phyloP scores from a whole-genome alignment of 2,797 vertebrate genomes.

The Carapus acus region DNA sequence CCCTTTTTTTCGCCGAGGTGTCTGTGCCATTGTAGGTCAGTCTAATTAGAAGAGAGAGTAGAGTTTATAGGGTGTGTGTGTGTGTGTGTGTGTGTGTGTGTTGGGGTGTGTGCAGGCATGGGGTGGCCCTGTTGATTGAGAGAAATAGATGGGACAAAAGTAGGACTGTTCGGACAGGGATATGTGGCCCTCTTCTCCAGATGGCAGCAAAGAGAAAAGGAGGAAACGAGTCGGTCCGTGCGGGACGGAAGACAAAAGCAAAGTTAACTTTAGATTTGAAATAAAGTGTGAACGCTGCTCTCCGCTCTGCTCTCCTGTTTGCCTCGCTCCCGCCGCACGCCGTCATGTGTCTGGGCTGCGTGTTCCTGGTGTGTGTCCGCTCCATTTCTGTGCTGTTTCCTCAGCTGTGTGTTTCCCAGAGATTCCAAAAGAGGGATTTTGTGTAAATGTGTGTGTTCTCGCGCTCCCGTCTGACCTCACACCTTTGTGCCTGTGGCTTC shows the following conservation, averaged over 20 bases:
- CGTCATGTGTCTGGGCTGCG: conserved; percentile 33
- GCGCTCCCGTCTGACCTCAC: conserved; percentile 29
- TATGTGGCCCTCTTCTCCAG: conserved; percentile 33
- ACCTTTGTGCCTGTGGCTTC: conserved; percentile 29
- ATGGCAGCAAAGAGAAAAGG: conserved; percentile 33
- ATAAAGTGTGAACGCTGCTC: conserved; percentile 26
- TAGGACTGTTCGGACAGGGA: conserved; percentile 41
- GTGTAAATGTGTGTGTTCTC: not conserved
- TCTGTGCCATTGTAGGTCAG: conserved; percentile 68
- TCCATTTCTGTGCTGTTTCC: conserved; percentile 17
- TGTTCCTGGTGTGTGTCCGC: conserved; percentile 31
- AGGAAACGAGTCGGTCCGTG: conserved; percentile 28
- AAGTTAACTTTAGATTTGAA: conserved; percentile 34
- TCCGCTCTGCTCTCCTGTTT: conserved; percentile 32
- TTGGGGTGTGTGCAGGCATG: conserved; percentile 1
- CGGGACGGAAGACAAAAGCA: conserved; percentile 35
- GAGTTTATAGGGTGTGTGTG: conserved; percentile 11
- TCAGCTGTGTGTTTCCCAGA: not conserved
- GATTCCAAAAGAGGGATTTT: not conserved
- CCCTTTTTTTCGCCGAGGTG: conserved; percentile 50
- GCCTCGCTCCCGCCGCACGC: conserved; percentile 22
- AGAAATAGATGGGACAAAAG: conserved; percentile 43
- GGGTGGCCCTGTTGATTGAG: conserved; percentile 50
- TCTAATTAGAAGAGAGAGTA: conserved; percentile 59
- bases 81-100: conserved; percentile 17